Evolutionary conservation across 2,113 vertebrate species (phyloP), one percentile per base, ranked within the genome.

Genomic region (Microtus pennsylvanicus): DNA sequence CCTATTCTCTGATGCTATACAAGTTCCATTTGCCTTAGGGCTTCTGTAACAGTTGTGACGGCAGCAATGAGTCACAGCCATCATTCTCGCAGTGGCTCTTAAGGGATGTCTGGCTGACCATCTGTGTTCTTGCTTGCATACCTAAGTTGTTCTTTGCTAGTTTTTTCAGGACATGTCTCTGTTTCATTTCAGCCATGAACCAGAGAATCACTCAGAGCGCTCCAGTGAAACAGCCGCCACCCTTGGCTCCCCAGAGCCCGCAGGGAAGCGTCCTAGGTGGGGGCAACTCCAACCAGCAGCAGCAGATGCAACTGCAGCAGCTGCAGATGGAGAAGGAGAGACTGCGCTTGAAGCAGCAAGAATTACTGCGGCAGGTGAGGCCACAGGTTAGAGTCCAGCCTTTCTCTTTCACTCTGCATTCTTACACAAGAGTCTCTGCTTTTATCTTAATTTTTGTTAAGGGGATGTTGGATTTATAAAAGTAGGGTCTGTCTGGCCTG

Each of bases 251-350:
- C 81, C 99, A 99, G 97, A 99, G 98, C 98, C 98, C 99, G 52
- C 99, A 99, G 76, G 98, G 99, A 17, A 98, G 98, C 11, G 98
- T 99, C 89, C 97, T 99, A 98, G 98, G 98, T 38, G 98, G 99
- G 89, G 97, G 98, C 86, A 98, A 58, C 90, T 98, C 99, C 93
- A 99, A 97, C 92, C 98, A 99, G 97, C 98, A 99, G 76, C 99
- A 99, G 88, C 99, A 99, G 98, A 98, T 99, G 98, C 98, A 99
- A 80, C 99, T 99, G 94, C 99, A 99, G 97, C 99, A 99, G 96
- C 98, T 99, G 91, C 99, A 99, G 98, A 99, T 99, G 96, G 99
- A 99, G 98, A 99, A 99, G 95, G 99, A 99, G 94, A 98, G 99
- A 70, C 99, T 99, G 95, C 98, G 99, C 88, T 98, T 99, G 97